These are phyloP conservation scores for Aplodontia rufa DNA, from an alignment of 2,113 vertebrate genomes.

Conservation along the genomic window DNA sequence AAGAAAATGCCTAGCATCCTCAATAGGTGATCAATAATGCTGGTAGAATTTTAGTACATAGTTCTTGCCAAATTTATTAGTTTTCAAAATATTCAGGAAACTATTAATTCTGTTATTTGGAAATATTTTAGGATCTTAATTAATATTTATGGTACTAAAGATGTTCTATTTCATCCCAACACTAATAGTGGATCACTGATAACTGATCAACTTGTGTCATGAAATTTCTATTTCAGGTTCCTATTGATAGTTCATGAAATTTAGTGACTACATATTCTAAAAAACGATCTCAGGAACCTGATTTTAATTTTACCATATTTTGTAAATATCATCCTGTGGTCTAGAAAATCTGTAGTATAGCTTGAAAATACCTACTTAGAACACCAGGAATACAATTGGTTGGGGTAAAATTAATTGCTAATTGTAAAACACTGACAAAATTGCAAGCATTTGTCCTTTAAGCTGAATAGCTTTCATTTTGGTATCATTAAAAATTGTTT, in stretches of 20 bases:
- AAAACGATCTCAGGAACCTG: neutral
- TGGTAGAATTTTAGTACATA: neutral
- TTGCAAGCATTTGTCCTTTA: neutral
- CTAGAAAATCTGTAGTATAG: neutral
- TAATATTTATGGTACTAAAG: neutral
- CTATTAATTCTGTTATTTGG: neutral
- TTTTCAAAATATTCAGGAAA: slow-evolving; percentile 7
- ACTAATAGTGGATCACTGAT: neutral
- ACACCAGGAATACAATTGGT: neutral
- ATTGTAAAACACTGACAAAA: neutral
- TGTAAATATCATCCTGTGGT: neutral
- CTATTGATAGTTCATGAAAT: neutral
- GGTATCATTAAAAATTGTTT: neutral
- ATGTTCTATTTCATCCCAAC: neutral
- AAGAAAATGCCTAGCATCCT: neutral
- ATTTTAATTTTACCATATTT: neutral
- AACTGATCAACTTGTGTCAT: no score
- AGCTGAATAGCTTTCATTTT: neutral
- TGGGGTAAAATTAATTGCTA: neutral
- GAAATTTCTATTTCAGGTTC: neutral
- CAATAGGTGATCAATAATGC: neutral
- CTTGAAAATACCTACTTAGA: slow-evolving; percentile 14
- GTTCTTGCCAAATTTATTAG: slow-evolving; percentile 9
- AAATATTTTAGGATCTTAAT: neutral
- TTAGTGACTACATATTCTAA: neutral